A percentile compares a stretch with the other conserved stretches of the same genome.
Conservation (phyloP, 2,113 vertebrate species). For the Nerophis lumbriciformis region DNA sequence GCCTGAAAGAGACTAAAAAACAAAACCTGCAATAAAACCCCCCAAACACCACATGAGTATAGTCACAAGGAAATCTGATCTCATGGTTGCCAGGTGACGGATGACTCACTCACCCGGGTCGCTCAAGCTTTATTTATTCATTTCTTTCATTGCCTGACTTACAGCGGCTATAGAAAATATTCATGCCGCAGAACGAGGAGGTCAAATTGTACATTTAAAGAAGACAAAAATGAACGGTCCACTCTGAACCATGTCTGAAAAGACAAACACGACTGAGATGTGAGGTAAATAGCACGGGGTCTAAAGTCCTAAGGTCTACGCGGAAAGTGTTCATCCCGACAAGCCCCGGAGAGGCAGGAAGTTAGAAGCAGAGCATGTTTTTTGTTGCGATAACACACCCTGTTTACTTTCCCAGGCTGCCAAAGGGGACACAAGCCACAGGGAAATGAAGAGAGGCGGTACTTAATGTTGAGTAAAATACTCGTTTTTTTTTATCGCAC, state of each 20-base stretch:
- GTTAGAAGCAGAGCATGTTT: conserved; percentile 35
- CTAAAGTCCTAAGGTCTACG: conserved; percentile 19
- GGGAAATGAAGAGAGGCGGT: conserved; percentile 15
- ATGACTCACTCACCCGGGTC: conserved; percentile 47
- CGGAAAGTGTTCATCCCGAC: conserved; percentile 21
- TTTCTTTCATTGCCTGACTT: conserved; percentile 16
- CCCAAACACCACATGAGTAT: conserved; percentile 9
- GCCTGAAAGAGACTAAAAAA: conserved; percentile 4
- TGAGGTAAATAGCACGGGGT: conserved; percentile 52
- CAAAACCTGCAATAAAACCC: background rate
- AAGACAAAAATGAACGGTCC: background rate
- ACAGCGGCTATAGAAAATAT: background rate
- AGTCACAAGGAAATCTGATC: conserved; percentile 54
- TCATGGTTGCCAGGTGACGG: conserved; percentile 69
- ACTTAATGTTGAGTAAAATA: conserved; percentile 41
- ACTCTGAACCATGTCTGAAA: conserved; percentile 6
- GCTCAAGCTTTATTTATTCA: conserved; percentile 34
- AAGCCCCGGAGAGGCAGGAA: conserved; percentile 48
- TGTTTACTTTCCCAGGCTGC: conserved; percentile 53
- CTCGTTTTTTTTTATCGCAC: conserved; percentile 31
- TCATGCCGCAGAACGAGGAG: background rate
- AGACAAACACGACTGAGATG: conserved; percentile 4
- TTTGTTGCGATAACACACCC: conserved; percentile 47
- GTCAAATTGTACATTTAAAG: conserved; percentile 11
- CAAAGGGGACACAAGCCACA: conserved; percentile 45